These are phyloP conservation scores for Podilymbus podiceps DNA, from an alignment of 2,113 vertebrate genomes.

Conservation along the genomic window DNA sequence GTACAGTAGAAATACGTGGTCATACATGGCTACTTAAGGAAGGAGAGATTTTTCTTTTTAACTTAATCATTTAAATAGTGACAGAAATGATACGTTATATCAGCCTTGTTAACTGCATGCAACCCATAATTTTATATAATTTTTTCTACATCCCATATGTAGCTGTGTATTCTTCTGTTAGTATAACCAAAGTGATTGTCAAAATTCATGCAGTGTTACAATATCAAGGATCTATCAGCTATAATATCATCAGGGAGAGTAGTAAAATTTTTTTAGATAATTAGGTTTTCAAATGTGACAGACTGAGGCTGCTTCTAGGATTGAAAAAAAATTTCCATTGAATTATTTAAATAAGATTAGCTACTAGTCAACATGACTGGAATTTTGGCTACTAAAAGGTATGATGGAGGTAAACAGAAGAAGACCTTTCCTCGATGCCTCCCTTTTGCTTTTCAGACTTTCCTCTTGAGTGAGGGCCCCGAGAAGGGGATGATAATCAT, in stretches of 20 bases:
- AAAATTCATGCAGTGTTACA: not conserved
- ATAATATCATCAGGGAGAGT: not conserved
- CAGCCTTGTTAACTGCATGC: not conserved
- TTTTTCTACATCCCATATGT: not conserved
- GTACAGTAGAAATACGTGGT: not conserved
- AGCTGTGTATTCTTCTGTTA: not conserved
- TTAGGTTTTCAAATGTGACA: not conserved
- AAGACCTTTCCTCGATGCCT: not conserved
- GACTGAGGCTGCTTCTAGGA: not conserved
- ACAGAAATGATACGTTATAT: not conserved
- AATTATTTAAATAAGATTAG: not conserved
- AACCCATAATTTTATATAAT: not conserved
- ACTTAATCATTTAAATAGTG: not conserved
- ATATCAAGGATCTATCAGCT: not conserved
- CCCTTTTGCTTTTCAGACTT: not conserved
- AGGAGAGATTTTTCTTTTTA: not conserved
- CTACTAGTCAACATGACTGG: not conserved
- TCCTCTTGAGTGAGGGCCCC: not conserved
- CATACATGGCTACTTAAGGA: not conserved
- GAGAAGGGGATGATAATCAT: not conserved
- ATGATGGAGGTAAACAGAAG: not conserved
- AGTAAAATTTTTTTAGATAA: not conserved
- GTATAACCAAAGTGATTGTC: not conserved
- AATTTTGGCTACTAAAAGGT: not conserved
- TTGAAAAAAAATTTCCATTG: not conserved